Evolutionary conservation across 2,888 invertebrate genomes (phyloP), one percentile per base, ranked within the genome.

Genomic region (Galeruca laticollis): DNA sequence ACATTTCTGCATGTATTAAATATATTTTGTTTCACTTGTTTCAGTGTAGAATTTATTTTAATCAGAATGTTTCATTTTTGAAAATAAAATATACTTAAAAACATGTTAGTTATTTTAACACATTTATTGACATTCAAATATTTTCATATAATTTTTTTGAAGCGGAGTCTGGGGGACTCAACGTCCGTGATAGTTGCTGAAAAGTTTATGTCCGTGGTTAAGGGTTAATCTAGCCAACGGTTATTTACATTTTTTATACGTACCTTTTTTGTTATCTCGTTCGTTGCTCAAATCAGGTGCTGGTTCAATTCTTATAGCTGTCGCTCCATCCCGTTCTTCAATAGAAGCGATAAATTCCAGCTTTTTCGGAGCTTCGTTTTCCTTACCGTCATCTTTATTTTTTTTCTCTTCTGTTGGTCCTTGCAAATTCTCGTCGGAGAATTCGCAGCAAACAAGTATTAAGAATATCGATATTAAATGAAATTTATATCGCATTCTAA

Each of bases 231-330:
- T 21, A 51, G 5, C 9, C 18, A 18, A 20, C 0, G 20, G 13
- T 15, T 11, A 8, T 11, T 15, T 20, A 18, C 13, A n/a, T 47
- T 47, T 51, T 5, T 2, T 11, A 51, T 9, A 51, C 10, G 4
- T 79, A 81, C 83, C 83, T 82, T 82, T 83, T 69, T 78, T 75
- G 40, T 80, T 79, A 35, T 85, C 84, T 59, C 81, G 78, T 74
- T 85, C 84, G 76, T 85, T 85, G 1, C 82, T 80, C 59, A 86
- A 77, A 79, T 86, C 86, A 13, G 87, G 85, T 15, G 85, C 81
- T 37, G 83, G 79, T 21, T 85, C 83, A 37, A 85, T 81, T 77
- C 84, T 84, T 56, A 84, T 79, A 33, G 82, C 82, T 37, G 81
- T 80, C 35, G 76, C 78, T 10, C 79, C 82, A 71, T 82, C 82